Evolutionary conservation across 2,113 vertebrate genomes (phyloP).

Genomic region (Otus sunia): DNA sequence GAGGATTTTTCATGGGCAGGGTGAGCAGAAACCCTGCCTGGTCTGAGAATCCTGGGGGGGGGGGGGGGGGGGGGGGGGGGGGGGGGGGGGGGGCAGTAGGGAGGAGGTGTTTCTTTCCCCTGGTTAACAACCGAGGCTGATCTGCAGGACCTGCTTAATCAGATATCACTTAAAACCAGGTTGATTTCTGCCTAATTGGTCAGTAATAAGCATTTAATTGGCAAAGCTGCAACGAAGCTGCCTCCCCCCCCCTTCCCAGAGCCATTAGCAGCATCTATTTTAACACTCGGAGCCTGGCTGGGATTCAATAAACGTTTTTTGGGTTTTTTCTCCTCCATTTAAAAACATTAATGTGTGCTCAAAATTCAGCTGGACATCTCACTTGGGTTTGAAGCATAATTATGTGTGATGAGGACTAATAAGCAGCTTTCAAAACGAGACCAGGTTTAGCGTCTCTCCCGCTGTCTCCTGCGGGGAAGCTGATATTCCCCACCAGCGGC

Average conservation of each 20-base stretch:
- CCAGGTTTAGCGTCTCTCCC: background rate
- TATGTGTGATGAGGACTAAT: slow-evolving; percentile 52
- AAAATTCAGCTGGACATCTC: slow-evolving; percentile 3
- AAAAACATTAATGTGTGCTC: background rate
- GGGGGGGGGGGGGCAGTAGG: too few relatives aligned
- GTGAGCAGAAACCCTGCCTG: background rate
- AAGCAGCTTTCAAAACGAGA: slow-evolving; percentile 27
- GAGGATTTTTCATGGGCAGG: background rate
- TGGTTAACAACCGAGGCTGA: background rate
- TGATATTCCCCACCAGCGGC: background rate
- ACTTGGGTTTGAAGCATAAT: slow-evolving; percentile 45
- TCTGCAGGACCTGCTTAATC: background rate
- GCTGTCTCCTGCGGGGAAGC: background rate
- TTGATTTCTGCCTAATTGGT: slow-evolving; percentile 29
- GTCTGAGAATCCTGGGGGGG: fast-evolving
- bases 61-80: too few relatives aligned
- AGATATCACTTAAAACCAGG: background rate
- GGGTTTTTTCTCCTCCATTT: background rate
- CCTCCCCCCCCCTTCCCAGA: background rate
- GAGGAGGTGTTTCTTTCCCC: background rate
- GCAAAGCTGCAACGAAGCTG: background rate
- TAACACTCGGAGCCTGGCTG: background rate
- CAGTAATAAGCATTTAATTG: slow-evolving; percentile 32
- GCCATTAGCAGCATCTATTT: background rate
- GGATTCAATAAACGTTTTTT: background rate